Evolutionary conservation across 2,888 invertebrate genomes (phyloP), one percentile per base, ranked within the genome.

Genomic region (Cataglyphis albicans): DNA sequence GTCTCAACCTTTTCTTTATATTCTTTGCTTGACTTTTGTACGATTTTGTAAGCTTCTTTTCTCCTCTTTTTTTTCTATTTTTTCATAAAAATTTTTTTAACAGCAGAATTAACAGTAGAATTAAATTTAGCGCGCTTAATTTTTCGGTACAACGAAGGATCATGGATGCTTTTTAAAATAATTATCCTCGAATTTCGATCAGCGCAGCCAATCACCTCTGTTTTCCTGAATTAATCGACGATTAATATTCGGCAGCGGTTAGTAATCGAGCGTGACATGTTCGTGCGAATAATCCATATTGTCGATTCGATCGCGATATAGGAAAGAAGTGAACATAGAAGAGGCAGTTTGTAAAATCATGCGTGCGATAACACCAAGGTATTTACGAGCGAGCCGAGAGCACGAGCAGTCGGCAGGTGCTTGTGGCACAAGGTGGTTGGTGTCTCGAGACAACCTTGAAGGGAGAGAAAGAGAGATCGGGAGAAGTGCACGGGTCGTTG

Each of bases 391-490:
- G 81, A 75, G 82, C 10, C 67, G 83, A 82, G 84, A 87, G 84
- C 81, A 81, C 82, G 86, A 87, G 89, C 85, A 85, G 84, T 88
- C 89, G 90, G 87, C 91, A 90, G 90, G 90, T 90, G 91, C 88
- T 88, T 74, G 48, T 86, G 82, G 91, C 91, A 90, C 90, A 92
- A 92, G 91, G 89, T 91, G 89, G 87, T 86, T 90, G 89, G 86
- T 85, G 85, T 89, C 85, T 82, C 86, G 89, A 91, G 90, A 91
- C 91, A 91, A 90, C 92, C 92, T 92, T 92, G 92, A 91, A 68
- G 76, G 83, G 73, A 90, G 72, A 80, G 59, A 72, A 72, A 41
- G 78, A 59, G 59, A 44, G 72, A 59, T 32, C 57, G 70, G 32
- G 41, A n/a, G 72, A 59, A 87, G 88, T 87, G 90, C 88, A 91